Evolutionary conservation across 2,797 vertebrate species (phyloP).

Genomic region (Labroides dimidiatus): DNA sequence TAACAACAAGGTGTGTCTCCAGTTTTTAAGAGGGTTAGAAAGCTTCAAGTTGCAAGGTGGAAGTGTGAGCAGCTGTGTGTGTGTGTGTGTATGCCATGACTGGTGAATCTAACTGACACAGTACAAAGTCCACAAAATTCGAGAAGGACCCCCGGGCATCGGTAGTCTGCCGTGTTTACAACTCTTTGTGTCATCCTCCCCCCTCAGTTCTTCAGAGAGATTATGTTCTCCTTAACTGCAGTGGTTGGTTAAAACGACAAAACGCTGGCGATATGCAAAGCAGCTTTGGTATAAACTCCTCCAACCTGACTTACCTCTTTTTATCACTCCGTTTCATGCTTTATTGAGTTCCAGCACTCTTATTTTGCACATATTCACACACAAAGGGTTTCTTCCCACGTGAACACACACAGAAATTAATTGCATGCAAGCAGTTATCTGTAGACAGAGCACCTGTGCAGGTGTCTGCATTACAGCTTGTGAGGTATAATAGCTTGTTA

Average conservation of each 20-base stretch:
- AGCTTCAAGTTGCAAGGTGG: conserved; percentile 49
- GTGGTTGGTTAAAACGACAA: conserved; percentile 41
- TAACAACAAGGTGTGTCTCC: conserved; percentile 65
- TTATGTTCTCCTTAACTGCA: conserved; percentile 60
- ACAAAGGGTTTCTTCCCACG: conserved; percentile 6
- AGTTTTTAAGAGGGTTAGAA: conserved; percentile 18
- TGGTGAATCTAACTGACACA: conserved; percentile 59
- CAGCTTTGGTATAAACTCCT: conserved; percentile 41
- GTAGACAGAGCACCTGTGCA: conserved; percentile 43
- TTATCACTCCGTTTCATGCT: not conserved
- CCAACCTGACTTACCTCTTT: conserved; percentile 56
- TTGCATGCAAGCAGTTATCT: conserved; percentile 44
- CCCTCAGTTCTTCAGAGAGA: conserved; percentile 31
- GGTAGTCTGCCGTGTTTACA: conserved; percentile 3
- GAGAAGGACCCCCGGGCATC: conserved; percentile 24
- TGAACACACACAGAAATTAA: conserved; percentile 3
- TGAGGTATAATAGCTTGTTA: conserved; percentile 9
- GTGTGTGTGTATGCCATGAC: conserved; percentile 35
- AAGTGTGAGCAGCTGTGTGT: conserved; percentile 49
- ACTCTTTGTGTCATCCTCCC: not conserved
- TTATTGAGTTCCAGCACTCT: conserved; percentile 40
- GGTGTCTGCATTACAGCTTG: conserved; percentile 14
- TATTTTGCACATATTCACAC: not conserved
- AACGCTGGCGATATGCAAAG: conserved; percentile 74
- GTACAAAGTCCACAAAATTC: conserved; percentile 72